Evolutionary conservation across 2,888 invertebrate species (phyloP), one percentile per base, ranked within the genome.

Genomic region (Ornithoptera priamus): DNA sequence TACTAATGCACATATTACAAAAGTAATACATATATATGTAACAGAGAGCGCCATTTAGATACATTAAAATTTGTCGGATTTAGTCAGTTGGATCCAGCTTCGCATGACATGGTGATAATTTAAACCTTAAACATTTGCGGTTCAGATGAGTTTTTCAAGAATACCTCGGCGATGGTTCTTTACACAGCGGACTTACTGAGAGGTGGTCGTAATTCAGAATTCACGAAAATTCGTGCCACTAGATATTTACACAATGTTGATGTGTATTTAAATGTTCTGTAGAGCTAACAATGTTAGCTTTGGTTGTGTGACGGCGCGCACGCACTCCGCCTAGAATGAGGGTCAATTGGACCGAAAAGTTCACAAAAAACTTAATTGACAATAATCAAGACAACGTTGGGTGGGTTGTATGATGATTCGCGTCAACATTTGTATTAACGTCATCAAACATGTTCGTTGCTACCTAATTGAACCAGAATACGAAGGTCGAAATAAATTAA

Each of bases 271-370:
- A 36, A 20, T 17, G 42, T 58, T 58, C 17, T 61, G 22, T 39
- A 46, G 20, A 36, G 53, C 36, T 39, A 17, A 22, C 42, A 57
- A 36, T 46, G 53, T 46, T 59, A n/a, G 46, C n/a, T 61, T 60
- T 46, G 61, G 46, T 53, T 76, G 82, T 81, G 81, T 81, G 87
- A 82, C 79, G 73, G 73, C 72, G 72, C 81, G 81, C 85, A 84
- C 85, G 87, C 82, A 77, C 81, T 77, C 77, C 78, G 71, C 72
- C 72, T 76, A 74, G 77, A 85, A 88, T 78, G 78, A 81, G 83
- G 87, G 88, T 89, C 90, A 90, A 90, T 88, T 90, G 83, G 76
- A 78, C 78, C 80, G 80, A 83, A 82, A 85, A 83, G 83, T 83
- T 85, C 83, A 84, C 83, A 82, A 89, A 85, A 88, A 88, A 85